A percentile compares a stretch with the other conserved stretches of the same genome.
Conservation (phyloP, 2,113 vertebrate genomes). For the Scomber colias region DNA sequence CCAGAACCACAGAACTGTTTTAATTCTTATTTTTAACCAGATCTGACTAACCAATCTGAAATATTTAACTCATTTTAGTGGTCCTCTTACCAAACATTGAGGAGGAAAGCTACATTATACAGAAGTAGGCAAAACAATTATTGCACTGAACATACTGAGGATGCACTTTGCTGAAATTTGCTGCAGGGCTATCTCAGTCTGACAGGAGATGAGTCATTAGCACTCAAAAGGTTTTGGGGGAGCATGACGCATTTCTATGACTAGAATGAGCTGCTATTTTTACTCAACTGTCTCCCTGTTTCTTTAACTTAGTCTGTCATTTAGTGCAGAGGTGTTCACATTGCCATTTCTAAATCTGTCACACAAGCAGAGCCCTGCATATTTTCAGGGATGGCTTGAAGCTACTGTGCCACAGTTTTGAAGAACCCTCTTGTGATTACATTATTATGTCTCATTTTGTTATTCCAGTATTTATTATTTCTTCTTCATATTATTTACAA, state of each 20-base stretch:
- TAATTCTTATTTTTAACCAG: too few species aligned
- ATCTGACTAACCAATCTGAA: too few species aligned
- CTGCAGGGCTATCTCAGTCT: not conserved
- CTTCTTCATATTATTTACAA: not conserved
- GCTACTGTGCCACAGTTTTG: constrained; percentile 2
- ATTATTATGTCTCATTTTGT: not conserved
- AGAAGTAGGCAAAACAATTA: not conserved
- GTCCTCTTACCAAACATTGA: too few species aligned
- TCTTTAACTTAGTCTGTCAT: constrained; percentile 13
- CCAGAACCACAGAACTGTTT: too few species aligned
- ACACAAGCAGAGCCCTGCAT: constrained; percentile 20
- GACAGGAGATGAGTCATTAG: not conserved
- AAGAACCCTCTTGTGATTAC: not conserved
- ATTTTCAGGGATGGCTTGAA: constrained; percentile 17
- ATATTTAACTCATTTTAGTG: too few species aligned
- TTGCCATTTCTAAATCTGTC: constrained; percentile 24
- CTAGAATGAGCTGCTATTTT: constrained; percentile 26
- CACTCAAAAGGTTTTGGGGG: not conserved
- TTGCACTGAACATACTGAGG: not conserved
- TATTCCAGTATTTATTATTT: not conserved
- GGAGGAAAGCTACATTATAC: too few species aligned
- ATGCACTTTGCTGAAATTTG: too few species aligned
- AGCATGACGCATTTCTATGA: not conserved
- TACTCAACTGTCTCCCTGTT: not conserved
- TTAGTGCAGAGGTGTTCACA: not conserved